These are phyloP conservation scores for Gymnorhina tibicen DNA, from an alignment of 2,113 vertebrate species.

Conservation along the genomic window DNA sequence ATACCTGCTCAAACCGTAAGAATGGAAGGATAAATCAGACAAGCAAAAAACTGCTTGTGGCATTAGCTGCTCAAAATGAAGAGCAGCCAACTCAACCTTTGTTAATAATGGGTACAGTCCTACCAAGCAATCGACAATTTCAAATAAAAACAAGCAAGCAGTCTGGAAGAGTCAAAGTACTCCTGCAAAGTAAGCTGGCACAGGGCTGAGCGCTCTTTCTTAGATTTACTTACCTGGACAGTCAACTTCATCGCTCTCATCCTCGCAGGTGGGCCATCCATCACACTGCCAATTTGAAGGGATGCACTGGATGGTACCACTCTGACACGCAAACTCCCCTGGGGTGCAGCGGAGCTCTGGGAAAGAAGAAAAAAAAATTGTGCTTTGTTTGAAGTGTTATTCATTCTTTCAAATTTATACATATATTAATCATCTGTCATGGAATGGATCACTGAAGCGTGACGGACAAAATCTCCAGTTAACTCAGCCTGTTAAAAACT, in stretches of 20 bases:
- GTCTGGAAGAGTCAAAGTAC: background rate
- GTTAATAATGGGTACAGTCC: background rate
- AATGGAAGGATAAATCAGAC: background rate
- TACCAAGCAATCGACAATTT: background rate
- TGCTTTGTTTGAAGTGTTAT: background rate
- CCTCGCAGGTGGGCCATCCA: constrained; percentile 92
- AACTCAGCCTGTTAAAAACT: background rate
- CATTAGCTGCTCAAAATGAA: background rate
- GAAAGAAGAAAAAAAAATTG: background rate
- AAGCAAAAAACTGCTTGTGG: background rate
- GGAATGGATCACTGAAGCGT: accelerated
- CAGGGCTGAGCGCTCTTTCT: background rate
- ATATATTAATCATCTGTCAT: background rate
- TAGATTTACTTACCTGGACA: constrained; percentile 83
- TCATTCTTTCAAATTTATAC: background rate
- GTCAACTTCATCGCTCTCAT: constrained; percentile 92
- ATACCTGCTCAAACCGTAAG: background rate
- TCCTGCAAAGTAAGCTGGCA: background rate
- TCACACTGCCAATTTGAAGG: constrained; percentile 93
- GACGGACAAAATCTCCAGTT: background rate
- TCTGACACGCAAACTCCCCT: constrained; percentile 91
- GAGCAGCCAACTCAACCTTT: background rate
- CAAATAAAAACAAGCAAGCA: background rate
- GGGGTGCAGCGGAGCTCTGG: constrained; percentile 90
- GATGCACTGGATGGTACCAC: constrained; percentile 96